Percentiles rank a stretch among this genome's conserved stretches.
Evolutionary conservation across 2,113 vertebrate genomes (phyloP).

Genomic region (Corythoichthys haematopterus): DNA sequence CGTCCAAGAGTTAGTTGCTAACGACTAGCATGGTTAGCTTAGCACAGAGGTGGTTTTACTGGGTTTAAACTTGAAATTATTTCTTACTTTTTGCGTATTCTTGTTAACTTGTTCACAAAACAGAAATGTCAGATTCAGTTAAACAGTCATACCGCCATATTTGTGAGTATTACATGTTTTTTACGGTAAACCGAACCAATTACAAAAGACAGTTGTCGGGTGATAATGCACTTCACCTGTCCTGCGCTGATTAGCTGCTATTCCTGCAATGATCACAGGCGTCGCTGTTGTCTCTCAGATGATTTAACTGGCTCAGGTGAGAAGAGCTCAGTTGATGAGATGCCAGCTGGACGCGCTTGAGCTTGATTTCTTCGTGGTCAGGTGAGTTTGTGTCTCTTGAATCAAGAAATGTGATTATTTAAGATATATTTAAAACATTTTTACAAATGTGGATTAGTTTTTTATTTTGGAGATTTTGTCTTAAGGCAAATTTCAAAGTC

Average conservation of each 20-base stretch:
- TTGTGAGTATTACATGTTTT: too few species aligned
- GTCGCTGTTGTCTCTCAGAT: slow-evolving; percentile 23
- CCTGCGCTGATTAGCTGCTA: not conserved
- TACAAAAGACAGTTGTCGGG: not conserved
- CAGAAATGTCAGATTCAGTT: too few species aligned
- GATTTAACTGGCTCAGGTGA: slow-evolving; percentile 31
- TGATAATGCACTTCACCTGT: not conserved
- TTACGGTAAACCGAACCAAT: not conserved
- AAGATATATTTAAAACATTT: not conserved
- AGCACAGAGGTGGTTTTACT: not conserved
- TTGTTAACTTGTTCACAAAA: not conserved
- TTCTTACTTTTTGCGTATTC: not conserved
- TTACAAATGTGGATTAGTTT: not conserved
- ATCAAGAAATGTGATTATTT: not conserved
- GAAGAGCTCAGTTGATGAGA: slow-evolving; percentile 11
- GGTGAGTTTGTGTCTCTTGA: slow-evolving; percentile 36
- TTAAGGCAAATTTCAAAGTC: too few species aligned
- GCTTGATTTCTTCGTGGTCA: slow-evolving; percentile 10
- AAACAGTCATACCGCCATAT: too few species aligned
- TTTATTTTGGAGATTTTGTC: not conserved
- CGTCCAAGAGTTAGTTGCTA: not conserved
- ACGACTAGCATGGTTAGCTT: not conserved
- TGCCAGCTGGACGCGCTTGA: slow-evolving; percentile 17
- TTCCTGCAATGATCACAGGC: slow-evolving; percentile 9
- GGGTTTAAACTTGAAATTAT: too few species aligned